These are phyloP conservation scores for Catostomus latipinnis DNA, from an alignment of 2,797 vertebrate species.

Conservation along the genomic window DNA sequence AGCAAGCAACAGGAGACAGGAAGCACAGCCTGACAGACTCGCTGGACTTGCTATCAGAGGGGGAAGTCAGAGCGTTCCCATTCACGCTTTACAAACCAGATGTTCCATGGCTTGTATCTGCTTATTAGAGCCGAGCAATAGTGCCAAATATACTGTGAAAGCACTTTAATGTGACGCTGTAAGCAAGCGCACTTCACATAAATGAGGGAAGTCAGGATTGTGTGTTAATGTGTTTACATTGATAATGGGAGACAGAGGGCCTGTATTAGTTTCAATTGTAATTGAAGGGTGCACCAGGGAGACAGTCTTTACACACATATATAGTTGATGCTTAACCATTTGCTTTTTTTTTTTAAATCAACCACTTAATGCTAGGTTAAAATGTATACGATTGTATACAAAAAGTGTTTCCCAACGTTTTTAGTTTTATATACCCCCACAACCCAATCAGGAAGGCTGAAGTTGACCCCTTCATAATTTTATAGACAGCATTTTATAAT, in stretches of 20 bases:
- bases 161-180: background rate
- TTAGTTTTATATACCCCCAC: no score
- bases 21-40: constrained; percentile 5
- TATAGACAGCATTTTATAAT: no score
- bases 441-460: no score
- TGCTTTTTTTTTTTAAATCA: no score
- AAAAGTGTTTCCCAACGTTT: no score
- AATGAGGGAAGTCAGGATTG: constrained; percentile 2
- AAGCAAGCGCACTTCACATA: background rate
- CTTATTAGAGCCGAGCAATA: constrained; percentile 10
- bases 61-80: background rate
- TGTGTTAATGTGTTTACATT: background rate
- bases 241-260: constrained; percentile 1
- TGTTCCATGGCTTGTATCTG: constrained; percentile 17
- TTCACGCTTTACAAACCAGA: constrained; percentile 28
- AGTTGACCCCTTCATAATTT: no score
- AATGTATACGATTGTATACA: no score
- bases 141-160: background rate
- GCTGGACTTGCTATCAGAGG: background rate
- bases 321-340: background rate
- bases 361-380: no score
- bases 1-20: constrained; percentile 18
- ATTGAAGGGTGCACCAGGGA: background rate
- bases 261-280: constrained; percentile 16
- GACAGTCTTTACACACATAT: background rate